Percentiles rank a stretch among this genome's conserved stretches.
phyloP scores from a whole-genome alignment of 2,113 vertebrate species.

The Channa argus region DNA sequence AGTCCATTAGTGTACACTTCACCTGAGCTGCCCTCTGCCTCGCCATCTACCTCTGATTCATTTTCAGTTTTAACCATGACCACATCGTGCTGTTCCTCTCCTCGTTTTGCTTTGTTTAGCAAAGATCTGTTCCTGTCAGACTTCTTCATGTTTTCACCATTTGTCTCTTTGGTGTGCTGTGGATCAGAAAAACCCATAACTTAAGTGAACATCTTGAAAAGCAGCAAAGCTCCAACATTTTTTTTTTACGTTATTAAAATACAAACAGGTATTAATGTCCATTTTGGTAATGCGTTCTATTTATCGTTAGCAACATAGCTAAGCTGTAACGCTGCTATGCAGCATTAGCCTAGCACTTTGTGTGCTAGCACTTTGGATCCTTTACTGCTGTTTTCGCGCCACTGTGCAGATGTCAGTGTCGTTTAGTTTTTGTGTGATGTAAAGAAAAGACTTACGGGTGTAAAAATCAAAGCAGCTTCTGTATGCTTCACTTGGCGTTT shows the following conservation, averaged over 20 bases:
- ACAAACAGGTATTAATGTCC: background rate
- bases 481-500: background rate
- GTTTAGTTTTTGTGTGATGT: background rate
- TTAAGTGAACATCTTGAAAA: background rate
- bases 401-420: background rate
- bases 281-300: background rate
- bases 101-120: slow-evolving; percentile 3
- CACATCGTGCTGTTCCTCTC: slow-evolving; percentile 1
- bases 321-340: background rate
- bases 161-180: slow-evolving; percentile 5
- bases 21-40: slow-evolving; percentile 18
- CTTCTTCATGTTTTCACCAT: slow-evolving; percentile 1
- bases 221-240: background rate
- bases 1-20: slow-evolving; percentile 35
- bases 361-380: background rate
- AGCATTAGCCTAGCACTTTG: slow-evolving; percentile 26
- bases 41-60: slow-evolving; percentile 6
- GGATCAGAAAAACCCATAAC: background rate
- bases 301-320: slow-evolving; percentile 36
- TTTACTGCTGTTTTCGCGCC: background rate
- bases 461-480: background rate
- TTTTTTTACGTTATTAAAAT: too few relatives aligned
- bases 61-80: slow-evolving; percentile 52
- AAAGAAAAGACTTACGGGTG: slow-evolving; percentile 18
- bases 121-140: background rate